Evolutionary conservation across 2,113 vertebrate species (phyloP), one percentile per base, ranked within the genome.

Genomic region (Enhydra lutris): DNA sequence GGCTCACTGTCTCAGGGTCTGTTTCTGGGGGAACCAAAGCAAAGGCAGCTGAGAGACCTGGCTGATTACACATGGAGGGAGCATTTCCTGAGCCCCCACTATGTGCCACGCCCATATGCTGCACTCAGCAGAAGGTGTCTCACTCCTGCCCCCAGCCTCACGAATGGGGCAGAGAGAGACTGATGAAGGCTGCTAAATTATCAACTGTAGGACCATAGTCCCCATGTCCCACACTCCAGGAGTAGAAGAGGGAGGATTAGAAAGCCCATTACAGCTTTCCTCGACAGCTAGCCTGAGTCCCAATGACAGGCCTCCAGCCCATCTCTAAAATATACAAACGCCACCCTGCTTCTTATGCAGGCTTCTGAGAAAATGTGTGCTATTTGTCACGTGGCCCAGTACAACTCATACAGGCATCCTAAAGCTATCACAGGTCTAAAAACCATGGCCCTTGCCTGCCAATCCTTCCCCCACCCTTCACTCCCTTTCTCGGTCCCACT

Each of bases 131-230:
- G 2, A 8, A 97, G 92, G 95, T 90, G 92, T 92, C 95, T 95
- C 94, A 98, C 96, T 98, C 83, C 86, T 97, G 79, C 97, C 90
- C 50, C 94, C 21, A 6, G 0, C 73, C 86, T 87, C 94, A 97
- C n/a, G 39, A 96, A 65, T 76, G 69, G 0, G 7, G 71, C 95
- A 0, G 55, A 88, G 55, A 45, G 13, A 80, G 96, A 93, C 92
- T 80, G 89, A 97, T 92, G 84, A 97, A 96, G 88, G 59, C 9
- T 96, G 92, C 96, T 98, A 85, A 95, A 94, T 80, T 91, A 94
- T 86, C 87, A 98, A 71, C 39, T 69, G 55, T 6, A 52, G 42
- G 71, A 63, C 61, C 57, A 69, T 71, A 65, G 47, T 78, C 52
- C 87, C 93, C 34, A 93, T 81, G 97, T 23, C 2, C 36, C 97